Evolutionary conservation across 2,113 vertebrate genomes (phyloP).

Genomic region (Poeciliopsis occidentalis): DNA sequence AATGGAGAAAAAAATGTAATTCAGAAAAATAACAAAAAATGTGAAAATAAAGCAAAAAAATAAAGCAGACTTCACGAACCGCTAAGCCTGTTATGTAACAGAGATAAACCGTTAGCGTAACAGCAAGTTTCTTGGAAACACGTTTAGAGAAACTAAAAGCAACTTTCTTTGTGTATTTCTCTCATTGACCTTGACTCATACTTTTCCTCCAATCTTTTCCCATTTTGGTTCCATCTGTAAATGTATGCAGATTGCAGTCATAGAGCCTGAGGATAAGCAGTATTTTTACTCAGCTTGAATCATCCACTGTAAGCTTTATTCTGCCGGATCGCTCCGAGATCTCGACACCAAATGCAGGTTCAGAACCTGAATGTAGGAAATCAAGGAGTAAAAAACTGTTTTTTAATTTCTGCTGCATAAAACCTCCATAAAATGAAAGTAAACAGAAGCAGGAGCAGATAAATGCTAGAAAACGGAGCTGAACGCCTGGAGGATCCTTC

Average conservation of each 20-base stretch:
- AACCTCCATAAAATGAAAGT: neutral
- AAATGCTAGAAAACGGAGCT: neutral
- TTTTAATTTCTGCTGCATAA: neutral
- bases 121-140: neutral
- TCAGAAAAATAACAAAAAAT: no score
- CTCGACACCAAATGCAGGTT: neutral
- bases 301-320: neutral
- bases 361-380: neutral
- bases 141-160: neutral
- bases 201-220: neutral
- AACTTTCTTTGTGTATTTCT: neutral
- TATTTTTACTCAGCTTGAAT: neutral
- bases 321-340: neutral
- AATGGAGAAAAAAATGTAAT: no score
- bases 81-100: neutral
- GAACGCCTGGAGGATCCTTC: neutral
- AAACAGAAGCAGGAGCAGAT: neutral
- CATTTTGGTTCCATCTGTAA: slow-evolving; percentile 1
- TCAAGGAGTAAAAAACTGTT: neutral
- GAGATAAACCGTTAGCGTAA: neutral
- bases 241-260: slow-evolving; percentile 1
- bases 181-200: neutral
- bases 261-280: neutral
- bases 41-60: no score
- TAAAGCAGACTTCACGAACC: no score